Evolutionary conservation across 2,888 invertebrate genomes (phyloP).

Genomic region (Parelbella ahira): DNA sequence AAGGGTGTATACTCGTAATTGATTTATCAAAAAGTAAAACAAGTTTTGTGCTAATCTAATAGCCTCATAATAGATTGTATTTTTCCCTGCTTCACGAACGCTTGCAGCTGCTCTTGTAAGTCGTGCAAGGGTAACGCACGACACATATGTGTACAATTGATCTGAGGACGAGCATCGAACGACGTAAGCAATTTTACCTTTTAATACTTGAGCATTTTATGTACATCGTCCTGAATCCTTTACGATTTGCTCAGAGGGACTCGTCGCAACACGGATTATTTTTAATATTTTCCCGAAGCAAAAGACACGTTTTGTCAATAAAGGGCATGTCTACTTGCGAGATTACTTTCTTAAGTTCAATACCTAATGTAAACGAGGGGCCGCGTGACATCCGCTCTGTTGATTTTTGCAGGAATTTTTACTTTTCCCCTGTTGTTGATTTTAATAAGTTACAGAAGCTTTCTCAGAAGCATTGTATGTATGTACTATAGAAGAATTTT

Average conservation of each 20-base stretch:
- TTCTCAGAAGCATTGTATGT: too few species aligned
- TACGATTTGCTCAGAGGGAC: constrained; percentile 39
- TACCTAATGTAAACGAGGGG: constrained; percentile 59
- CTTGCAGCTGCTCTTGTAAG: too few species aligned
- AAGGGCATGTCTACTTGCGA: constrained; percentile 49
- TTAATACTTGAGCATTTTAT: constrained; percentile 26
- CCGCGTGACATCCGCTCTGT: constrained; percentile 41
- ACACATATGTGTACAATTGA: too few species aligned
- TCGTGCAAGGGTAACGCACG: too few species aligned
- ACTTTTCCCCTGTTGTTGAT: constrained; percentile 8
- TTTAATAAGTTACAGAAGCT: constrained; percentile 21
- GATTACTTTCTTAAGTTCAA: constrained; percentile 63
- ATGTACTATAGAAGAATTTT: too few species aligned
- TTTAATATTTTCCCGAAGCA: constrained; percentile 54
- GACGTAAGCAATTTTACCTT: constrained; percentile 18
- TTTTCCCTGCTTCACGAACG: too few species aligned
- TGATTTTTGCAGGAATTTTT: constrained; percentile 32
- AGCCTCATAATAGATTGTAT: too few species aligned
- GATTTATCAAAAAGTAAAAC: too few species aligned
- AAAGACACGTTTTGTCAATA: constrained; percentile 73
- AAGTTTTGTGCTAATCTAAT: too few species aligned
- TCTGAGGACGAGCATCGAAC: too few species aligned
- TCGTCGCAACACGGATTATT: constrained; percentile 47
- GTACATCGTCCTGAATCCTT: constrained; percentile 30
- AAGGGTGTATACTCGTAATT: too few species aligned